phyloP scores from a whole-genome alignment of 2,797 vertebrate genomes.

The Australoheros facetus region DNA sequence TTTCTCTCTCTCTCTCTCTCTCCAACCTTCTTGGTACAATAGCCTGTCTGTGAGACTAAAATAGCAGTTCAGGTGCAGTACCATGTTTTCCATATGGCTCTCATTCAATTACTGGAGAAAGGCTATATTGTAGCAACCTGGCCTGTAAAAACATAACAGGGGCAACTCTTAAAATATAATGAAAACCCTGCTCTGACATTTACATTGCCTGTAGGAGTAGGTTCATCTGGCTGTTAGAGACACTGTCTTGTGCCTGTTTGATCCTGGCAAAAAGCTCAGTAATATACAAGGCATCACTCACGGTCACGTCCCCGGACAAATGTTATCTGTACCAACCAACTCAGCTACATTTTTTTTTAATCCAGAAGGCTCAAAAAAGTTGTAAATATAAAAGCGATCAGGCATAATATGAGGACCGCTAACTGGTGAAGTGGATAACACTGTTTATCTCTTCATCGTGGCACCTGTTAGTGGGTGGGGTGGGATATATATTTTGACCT shows the following conservation, averaged over 20 bases:
- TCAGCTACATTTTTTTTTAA: not conserved
- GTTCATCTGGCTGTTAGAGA: slow-evolving; percentile 37
- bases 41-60: slow-evolving; percentile 58
- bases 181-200: slow-evolving; percentile 48
- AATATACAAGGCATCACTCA: not conserved
- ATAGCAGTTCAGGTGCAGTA: slow-evolving; percentile 58
- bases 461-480: no score
- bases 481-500: no score
- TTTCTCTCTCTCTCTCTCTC: not conserved
- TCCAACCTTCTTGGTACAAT: slow-evolving; percentile 53
- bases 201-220: slow-evolving; percentile 27
- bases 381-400: no score
- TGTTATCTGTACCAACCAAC: not conserved
- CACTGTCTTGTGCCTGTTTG: not conserved
- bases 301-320: not conserved
- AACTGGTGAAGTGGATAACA: no score
- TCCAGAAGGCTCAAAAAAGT: no score
- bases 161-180: slow-evolving; percentile 61
- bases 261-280: not conserved
- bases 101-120: slow-evolving; percentile 66
- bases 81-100: slow-evolving; percentile 73
- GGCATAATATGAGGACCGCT: no score
- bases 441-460: no score
- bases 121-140: slow-evolving; percentile 58
- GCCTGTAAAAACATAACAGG: slow-evolving; percentile 67